Percentiles rank a stretch among this genome's conserved stretches.
phyloP scores from a whole-genome alignment of 2,113 vertebrate species.

The Mobula hypostoma region DNA sequence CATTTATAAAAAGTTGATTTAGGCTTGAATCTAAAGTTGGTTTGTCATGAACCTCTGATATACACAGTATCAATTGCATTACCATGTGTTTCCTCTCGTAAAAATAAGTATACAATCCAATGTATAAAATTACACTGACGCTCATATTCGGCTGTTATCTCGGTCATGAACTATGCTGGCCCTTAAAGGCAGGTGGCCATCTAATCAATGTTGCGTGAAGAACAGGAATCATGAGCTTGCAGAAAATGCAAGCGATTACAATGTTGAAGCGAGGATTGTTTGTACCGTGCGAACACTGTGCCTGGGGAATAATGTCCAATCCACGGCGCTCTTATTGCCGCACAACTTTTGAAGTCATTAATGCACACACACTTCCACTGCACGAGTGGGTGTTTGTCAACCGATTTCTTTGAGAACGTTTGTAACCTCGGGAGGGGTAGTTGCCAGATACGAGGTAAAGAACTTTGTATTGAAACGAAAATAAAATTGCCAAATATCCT shows the following conservation, averaged over 20 bases:
- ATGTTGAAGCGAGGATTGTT: neutral
- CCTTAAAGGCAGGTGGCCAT: neutral
- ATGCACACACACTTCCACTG: neutral
- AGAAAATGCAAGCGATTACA: constrained; percentile 16
- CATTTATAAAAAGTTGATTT: neutral
- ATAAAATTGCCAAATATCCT: no score
- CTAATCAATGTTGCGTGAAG: neutral
- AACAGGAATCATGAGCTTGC: neutral
- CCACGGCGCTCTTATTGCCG: neutral
- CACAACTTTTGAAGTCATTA: neutral
- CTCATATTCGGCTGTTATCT: neutral
- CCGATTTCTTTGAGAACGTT: neutral
- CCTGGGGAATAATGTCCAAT: neutral
- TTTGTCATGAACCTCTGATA: neutral
- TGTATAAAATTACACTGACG: constrained; percentile 5
- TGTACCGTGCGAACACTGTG: constrained; percentile 9
- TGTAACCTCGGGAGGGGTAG: neutral
- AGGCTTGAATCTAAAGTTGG: neutral
- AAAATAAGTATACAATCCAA: neutral
- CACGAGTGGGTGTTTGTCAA: neutral
- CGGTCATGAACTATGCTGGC: neutral
- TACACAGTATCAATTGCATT: neutral
- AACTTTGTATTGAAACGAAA: neutral
- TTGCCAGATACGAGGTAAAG: neutral
- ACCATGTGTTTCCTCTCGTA: constrained; percentile 5